These are phyloP conservation scores for Semibalanus balanoides DNA, from an alignment of 1,140 invertebrate genomes.

Conservation along the genomic window DNA sequence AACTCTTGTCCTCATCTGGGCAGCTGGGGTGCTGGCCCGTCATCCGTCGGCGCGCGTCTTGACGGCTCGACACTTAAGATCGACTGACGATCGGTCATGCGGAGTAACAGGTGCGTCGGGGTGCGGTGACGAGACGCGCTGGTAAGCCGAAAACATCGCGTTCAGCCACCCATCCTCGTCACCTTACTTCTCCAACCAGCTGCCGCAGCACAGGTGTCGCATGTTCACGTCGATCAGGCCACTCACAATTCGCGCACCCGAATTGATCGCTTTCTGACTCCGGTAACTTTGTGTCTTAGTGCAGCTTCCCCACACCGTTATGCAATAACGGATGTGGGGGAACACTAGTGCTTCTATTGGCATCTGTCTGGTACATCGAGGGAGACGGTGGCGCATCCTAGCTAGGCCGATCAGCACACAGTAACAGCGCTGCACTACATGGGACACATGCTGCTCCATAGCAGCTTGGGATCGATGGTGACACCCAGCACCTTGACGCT, in stretches of 20 bases:
- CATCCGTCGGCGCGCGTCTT: neutral
- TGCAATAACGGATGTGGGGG: neutral
- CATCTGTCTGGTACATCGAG: neutral
- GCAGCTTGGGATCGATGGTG: neutral
- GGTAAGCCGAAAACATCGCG: no score
- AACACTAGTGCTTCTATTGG: neutral
- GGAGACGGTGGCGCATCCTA: neutral
- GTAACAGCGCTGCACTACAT: neutral
- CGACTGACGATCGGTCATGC: neutral
- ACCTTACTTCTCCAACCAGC: neutral
- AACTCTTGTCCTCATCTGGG: no score
- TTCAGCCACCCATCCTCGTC: neutral
- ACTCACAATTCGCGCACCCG: neutral
- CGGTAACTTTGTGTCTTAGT: neutral
- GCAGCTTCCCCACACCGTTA: neutral
- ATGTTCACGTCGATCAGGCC: neutral
- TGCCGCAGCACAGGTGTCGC: neutral
- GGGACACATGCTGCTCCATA: neutral
- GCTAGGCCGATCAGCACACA: neutral
- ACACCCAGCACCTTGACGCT: neutral
- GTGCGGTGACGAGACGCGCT: neutral
- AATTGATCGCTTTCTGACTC: neutral
- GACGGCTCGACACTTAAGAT: neutral
- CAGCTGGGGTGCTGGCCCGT: no score
- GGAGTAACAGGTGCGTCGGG: neutral